phyloP scores from a whole-genome alignment of 1,140 invertebrate genomes.

The Laupala kohalensis region DNA sequence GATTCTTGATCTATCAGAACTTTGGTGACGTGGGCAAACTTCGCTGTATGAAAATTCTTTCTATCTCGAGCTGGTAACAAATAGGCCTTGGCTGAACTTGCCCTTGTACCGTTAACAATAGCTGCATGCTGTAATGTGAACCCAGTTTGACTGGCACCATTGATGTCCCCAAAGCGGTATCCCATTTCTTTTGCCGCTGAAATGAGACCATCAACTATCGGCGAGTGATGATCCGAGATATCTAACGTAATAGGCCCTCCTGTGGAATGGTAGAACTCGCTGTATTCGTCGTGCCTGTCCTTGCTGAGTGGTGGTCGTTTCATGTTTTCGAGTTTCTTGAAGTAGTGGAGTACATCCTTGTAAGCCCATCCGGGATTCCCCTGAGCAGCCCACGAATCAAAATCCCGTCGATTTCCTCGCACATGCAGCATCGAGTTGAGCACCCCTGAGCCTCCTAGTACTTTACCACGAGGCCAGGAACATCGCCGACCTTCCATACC shows the following conservation, averaged over 20 bases:
- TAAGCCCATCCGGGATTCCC: conserved; percentile 33
- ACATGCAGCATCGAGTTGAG: conserved; percentile 47
- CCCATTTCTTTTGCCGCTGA: conserved; percentile 80
- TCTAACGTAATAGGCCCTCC: conserved; percentile 59
- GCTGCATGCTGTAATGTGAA: conserved; percentile 21
- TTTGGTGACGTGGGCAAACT: conserved; percentile 14
- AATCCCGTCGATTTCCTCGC: conserved; percentile 41
- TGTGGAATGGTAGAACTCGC: conserved; percentile 12
- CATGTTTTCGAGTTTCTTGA: conserved; percentile 25
- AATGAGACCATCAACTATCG: conserved; percentile 69
- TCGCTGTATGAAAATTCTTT: conserved; percentile 30
- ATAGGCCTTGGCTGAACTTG: conserved; percentile 33
- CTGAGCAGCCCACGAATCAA: conserved; percentile 36
- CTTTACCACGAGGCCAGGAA: conserved; percentile 31
- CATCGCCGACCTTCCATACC: conserved; percentile 26
- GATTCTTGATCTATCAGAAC: conserved; percentile 33
- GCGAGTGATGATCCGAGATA: conserved; percentile 72
- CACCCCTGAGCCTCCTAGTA: conserved; percentile 34
- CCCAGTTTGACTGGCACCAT: conserved; percentile 32
- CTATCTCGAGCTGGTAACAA: conserved; percentile 28
- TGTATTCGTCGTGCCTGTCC: not conserved
- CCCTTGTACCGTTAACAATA: conserved; percentile 27
- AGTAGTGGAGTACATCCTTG: conserved; percentile 31
- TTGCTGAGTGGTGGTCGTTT: conserved; percentile 14
- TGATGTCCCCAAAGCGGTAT: conserved; percentile 40